A percentile compares a stretch with the other conserved stretches of the same genome.
phyloP scores from a whole-genome alignment of 1,140 invertebrate species.

The Drosophila kohkoa region DNA sequence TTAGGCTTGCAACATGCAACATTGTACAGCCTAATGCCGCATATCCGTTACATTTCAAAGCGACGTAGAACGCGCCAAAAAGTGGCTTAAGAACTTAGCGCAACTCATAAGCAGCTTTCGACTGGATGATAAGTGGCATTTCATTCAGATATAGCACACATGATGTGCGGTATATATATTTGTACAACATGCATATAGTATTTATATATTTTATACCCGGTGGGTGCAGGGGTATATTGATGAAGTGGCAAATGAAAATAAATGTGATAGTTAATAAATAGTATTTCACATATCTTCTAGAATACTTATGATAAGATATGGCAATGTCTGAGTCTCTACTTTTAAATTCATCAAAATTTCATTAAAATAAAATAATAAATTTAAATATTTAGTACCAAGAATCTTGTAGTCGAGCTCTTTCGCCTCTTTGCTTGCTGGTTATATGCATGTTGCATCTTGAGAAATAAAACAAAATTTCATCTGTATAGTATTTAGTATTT shows the following conservation, averaged over 20 bases:
- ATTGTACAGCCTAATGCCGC: constrained; percentile 60
- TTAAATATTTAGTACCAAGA: not conserved
- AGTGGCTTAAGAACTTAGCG: constrained; percentile 71
- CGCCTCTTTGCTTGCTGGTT: not conserved
- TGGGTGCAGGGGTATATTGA: not conserved
- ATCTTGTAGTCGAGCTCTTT: not conserved
- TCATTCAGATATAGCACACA: constrained; percentile 73
- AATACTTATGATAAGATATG: no score
- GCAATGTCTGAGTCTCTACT: no score
- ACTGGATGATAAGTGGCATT: constrained; percentile 71
- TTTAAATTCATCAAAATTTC: no score
- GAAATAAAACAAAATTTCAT: constrained; percentile 60
- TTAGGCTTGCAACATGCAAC: constrained; percentile 1
- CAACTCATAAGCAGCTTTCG: constrained; percentile 52
- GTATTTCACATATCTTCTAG: no score
- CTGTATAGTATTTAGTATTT: constrained; percentile 18
- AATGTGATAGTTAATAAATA: not conserved
- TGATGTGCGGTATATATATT: constrained; percentile 26
- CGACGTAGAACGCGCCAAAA: constrained; percentile 65
- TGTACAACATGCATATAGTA: no score
- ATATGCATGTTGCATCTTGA: constrained; percentile 1
- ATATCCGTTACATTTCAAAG: constrained; percentile 68
- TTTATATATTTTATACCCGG: constrained; percentile 19
- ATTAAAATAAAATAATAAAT: no score
- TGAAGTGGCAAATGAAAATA: not conserved